Base-by-base conservation (phyloP, 1,140 invertebrate species). In the Ganaspis sp. region DNA sequence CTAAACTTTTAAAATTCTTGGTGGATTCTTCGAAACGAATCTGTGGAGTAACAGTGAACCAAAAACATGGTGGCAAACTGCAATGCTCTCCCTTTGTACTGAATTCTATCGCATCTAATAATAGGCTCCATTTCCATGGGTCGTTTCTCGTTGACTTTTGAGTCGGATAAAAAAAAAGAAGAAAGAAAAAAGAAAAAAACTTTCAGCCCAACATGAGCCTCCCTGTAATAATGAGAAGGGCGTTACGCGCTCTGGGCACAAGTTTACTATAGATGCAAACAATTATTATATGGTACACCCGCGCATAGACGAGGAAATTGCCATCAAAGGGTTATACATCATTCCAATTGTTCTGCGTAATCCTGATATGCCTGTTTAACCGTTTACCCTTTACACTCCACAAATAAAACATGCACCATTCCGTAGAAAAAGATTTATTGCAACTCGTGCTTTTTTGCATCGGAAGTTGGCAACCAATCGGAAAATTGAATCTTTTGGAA, bases 51-150 rank as follows among this genome's bases (percentile, higher is more conserved):
- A 49, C 38, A 9, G 37, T 49, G 45, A 49, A 72, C 40, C 70
- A 19, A 42, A 45, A 72, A 29, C 70, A 49, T 49, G 40, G 26
- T 26, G 42, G 45, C 40, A 45, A 72, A 12, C 40, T 8, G 21
- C 70, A 6, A 12, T 72, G 6, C 23, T 17, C 42, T 49, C 45
- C 45, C 70, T 72, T 72, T 49, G 21, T 72, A 19, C 17, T 72
- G 72, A 81, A 77, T 83, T 83, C 82, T 74, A 72, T 74, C 74
- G 82, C 72, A 72, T 77, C 80, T 83, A 83, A 83, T 84, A 84
- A 83, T 84, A 83, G 83, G 69, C 64, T 37, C 69, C 69, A 76
- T 78, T 83, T 74, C 69, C 72, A 82, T 38, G 53, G 26, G 54
- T 69, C 3, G 19, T 11, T 82, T 79, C 80, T 73, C 75, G 73